Base-by-base conservation (phyloP, 2,113 vertebrate species). In the Dolichotis patagonum region DNA sequence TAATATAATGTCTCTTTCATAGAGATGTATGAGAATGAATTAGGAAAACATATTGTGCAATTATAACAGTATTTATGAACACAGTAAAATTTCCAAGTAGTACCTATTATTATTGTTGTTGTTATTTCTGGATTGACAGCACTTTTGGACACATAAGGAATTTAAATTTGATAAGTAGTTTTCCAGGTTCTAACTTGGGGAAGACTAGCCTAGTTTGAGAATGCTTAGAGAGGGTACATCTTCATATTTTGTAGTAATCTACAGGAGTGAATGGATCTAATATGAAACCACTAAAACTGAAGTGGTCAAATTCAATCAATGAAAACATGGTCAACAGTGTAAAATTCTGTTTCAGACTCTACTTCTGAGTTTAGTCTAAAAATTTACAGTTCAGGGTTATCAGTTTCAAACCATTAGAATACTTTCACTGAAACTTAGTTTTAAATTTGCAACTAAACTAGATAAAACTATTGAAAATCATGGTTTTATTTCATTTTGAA, bases 91-190 rank as follows among this genome's bases (percentile, higher is more conserved):
- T 41, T 11, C 52, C 11, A 62, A 56, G 69, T 54, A 87, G 26
- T 65, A 65, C 32, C n/a, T n/a, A 56, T 43, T 46, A 69, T 38
- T 88, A 63, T 75, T 41, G 73, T 60, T 65, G n/a, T 69, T 88
- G 49, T 73, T 92, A 93, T 90, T 96, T 95, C 17, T 81, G 4
- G 81, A 81, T 28, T 62, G 80, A 35, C 38, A 93, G 46, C 67
- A 71, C 35, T 41, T 95, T 90, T 93, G 46, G 22, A 88, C 85
- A 71, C 35, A 91, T 83, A 85, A 91, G 80, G 5, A 75, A 69
- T 83, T 85, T 95, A 81, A 88, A 49, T 81, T 46, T 73, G 63
- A 14, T 91, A 91, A 91, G n/a, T 80, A 75, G 43, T 81, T 95
- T 88, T 0, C 69, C 54, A 46, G 13, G 7, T 87, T 85, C 41